Evolutionary conservation across 2,113 vertebrate genomes (phyloP).

Genomic region (Origma solitaria): DNA sequence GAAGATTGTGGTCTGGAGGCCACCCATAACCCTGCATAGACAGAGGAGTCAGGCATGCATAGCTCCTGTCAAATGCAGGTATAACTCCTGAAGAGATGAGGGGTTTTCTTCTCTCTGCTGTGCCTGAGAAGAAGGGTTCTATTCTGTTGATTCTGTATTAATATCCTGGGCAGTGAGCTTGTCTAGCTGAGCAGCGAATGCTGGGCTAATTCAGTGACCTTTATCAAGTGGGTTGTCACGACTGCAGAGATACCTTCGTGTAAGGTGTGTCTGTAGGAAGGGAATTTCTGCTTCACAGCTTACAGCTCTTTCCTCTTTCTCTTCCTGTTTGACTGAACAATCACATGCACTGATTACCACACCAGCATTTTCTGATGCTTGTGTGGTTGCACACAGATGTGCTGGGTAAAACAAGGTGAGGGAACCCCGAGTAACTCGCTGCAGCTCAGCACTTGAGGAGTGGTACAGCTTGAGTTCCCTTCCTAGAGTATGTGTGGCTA

Average conservation of each 20-base stretch:
- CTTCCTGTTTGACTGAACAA: not conserved
- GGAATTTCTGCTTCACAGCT: not conserved
- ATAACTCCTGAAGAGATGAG: not conserved
- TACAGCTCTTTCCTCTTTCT: not conserved
- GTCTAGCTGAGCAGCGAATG: not conserved
- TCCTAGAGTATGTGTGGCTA: not conserved
- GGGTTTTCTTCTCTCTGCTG: not conserved
- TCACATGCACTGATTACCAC: not conserved
- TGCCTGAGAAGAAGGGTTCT: not conserved
- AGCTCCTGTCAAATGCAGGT: not conserved
- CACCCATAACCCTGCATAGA: not conserved
- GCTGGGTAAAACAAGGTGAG: not conserved
- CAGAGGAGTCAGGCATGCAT: not conserved
- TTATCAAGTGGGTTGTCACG: not conserved
- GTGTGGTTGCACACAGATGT: not conserved
- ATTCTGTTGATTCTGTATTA: not conserved
- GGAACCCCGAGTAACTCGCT: not conserved
- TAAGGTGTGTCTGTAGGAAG: not conserved
- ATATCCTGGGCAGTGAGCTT: not conserved
- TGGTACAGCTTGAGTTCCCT: not conserved
- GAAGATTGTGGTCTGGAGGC: not conserved
- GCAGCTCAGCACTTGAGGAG: not conserved
- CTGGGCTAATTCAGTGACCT: not conserved
- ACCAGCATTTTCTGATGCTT: not conserved
- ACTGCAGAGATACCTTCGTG: not conserved